Evolutionary conservation across 1,140 invertebrate genomes (phyloP), one percentile per base, ranked within the genome.

Genomic region (Sitobion miscanthi): DNA sequence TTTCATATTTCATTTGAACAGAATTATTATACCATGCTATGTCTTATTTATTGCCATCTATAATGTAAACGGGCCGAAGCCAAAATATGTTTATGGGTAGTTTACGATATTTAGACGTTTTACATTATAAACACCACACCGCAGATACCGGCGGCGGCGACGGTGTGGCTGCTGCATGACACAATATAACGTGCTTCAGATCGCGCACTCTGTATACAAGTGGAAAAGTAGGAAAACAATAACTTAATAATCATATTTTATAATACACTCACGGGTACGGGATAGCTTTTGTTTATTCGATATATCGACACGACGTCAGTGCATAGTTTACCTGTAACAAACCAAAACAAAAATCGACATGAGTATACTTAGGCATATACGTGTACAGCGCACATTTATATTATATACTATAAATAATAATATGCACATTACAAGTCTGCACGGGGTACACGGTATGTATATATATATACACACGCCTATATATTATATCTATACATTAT

Each of bases 301-400:
- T 57, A 90, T 49, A 88, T n/a, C 21, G 23, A 57, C 54, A 42
- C 88, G 14, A 90, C 54, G n/a, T 90, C 57, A 45, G 54, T 69
- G 57, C 38, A 45, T 62, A 62, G 89, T 90, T 93, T 93, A 93
- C 91, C 91, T 93, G 91, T 42, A 93, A 93, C 49, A 86, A n/a
- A 30, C 62, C 11, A 77, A 38, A 93, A 93, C n/a, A 54, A 93
- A 91, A 93, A 86, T 86, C 17, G 47, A 52, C n/a, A 30, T 93
- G 5, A 91, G 62, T 91, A 49, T 42, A 42, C 2, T 42, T 42
- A 42, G 42, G 42, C 3, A 42, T 42, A 42, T 42, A 42, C 42
- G 42, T 42, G 42, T 42, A 47, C n/a, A 1, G 11, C 11, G 42
- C 30, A 87, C 30, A 47, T 77, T 62, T 77, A 54, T 21, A 52